These are phyloP conservation scores for Temnopleurus reevesii DNA, from an alignment of 53 echinoderm and acorn worm genomes.

Conservation along the genomic window DNA sequence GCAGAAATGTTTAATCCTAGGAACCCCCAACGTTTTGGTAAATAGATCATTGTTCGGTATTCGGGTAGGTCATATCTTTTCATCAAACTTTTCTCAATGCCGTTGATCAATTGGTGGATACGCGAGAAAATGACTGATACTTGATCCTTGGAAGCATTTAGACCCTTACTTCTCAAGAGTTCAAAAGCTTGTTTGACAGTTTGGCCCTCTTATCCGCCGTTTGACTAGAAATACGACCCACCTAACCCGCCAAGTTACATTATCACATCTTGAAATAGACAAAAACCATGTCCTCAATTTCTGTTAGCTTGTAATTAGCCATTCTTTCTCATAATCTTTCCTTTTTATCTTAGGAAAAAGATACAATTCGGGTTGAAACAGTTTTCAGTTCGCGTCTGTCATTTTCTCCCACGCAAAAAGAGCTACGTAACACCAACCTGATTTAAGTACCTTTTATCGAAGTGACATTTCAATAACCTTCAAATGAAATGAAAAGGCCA, in stretches of 20 bases:
- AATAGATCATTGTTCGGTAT: too few species aligned
- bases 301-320: neutral
- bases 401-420: neutral
- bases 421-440: neutral
- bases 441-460: slow-evolving; percentile 15
- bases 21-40: too few species aligned
- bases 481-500: neutral
- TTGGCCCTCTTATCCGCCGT: neutral
- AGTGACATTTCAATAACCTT: neutral
- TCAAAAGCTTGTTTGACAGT: neutral
- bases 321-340: neutral
- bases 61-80: too few species aligned
- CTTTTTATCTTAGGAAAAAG: neutral
- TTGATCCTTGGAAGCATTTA: neutral
- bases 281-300: neutral
- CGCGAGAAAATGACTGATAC: too few species aligned
- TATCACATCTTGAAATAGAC: neutral
- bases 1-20: too few species aligned
- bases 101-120: too few species aligned
- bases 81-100: neutral
- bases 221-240: neutral
- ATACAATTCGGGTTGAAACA: neutral
- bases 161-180: slow-evolving; percentile 7
- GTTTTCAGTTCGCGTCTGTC: neutral
- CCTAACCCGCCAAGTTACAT: neutral